Base-by-base conservation (phyloP, 2,888 invertebrate species). In the Hymenopus coronatus region DNA sequence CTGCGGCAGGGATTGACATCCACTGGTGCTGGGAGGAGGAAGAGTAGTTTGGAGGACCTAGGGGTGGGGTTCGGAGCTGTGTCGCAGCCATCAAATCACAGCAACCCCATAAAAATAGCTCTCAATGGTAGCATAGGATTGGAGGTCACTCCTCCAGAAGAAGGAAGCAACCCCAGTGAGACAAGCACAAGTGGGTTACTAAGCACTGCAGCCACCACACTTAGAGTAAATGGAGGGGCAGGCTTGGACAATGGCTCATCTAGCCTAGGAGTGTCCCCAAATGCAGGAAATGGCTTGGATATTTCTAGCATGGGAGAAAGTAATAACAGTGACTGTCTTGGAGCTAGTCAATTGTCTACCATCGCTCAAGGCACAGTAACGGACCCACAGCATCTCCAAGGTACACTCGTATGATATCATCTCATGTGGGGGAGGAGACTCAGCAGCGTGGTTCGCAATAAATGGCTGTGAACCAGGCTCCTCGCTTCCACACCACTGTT, bases 331-430 rank as follows among this genome's bases (percentile, higher is more conserved):
- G 82, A 30, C 82, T 87, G 33, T 82, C 87, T 82, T 7, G 82
- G 54, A 82, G 82, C 87, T 30, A 82, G 82, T 20, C 87, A 83
- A 40, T 40, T 88, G 46, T 83, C 89, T 25, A 84, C 82, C 20
- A 54, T 70, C 30, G 46, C 87, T 30, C 81, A 84, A 28, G 88
- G 88, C 92, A 92, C 91, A 92, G 93, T 92, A 8, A 93, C 94
- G 30, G 96, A 96, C 92, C 95, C 97, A 28, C 97, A 97, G 92
- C 96, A 97, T 92, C 94, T 97, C 90, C 97, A 97, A 94, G 98
- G 98, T 91, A 98, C 98, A 92, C 97, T 98, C 94, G 98, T 98
- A 97, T 98, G 97, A 98, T 97, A 97, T 95, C 96, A 97, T 96
- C 96, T 97, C 91, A 97, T 97, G 97, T 97, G 97, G 97, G 97